These are phyloP conservation scores for Lissocephala sabroskyi DNA, from an alignment of 2,888 invertebrate genomes.

Conservation along the genomic window DNA sequence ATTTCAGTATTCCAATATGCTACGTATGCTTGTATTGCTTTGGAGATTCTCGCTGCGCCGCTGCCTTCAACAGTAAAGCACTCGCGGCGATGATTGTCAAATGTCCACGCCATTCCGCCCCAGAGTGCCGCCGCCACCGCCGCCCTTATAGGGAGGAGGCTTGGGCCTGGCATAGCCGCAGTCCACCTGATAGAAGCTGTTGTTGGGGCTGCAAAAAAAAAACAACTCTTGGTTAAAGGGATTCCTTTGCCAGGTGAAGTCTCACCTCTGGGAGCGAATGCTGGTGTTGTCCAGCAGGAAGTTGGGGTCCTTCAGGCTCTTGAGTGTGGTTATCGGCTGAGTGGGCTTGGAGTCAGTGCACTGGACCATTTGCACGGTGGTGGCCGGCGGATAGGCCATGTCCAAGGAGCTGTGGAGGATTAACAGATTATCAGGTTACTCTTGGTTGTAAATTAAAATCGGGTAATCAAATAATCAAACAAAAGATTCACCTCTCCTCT, in stretches of 20 bases:
- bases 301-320: slow-evolving; percentile 75
- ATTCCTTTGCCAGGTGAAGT: background rate
- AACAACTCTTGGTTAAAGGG: background rate
- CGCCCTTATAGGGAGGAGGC: slow-evolving; percentile 71
- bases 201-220: slow-evolving; percentile 74
- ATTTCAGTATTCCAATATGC: slow-evolving; percentile 15
- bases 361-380: slow-evolving; percentile 78
- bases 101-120: slow-evolving; percentile 68
- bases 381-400: slow-evolving; percentile 62
- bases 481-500: slow-evolving; percentile 44
- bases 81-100: slow-evolving; percentile 71
- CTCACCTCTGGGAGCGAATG: slow-evolving; percentile 69
- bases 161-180: slow-evolving; percentile 72
- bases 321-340: slow-evolving; percentile 76
- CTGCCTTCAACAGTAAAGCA: slow-evolving; percentile 71
- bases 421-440: background rate
- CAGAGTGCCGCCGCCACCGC: slow-evolving; percentile 60
- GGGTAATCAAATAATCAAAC: slow-evolving; percentile 2
- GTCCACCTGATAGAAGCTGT: slow-evolving; percentile 74
- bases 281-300: slow-evolving; percentile 69
- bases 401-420: slow-evolving; percentile 39
- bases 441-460: background rate
- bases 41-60: background rate
- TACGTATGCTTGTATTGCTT: background rate
- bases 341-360: slow-evolving; percentile 75